phyloP scores from a whole-genome alignment of 2,113 vertebrate species.

The Etia nguti region DNA sequence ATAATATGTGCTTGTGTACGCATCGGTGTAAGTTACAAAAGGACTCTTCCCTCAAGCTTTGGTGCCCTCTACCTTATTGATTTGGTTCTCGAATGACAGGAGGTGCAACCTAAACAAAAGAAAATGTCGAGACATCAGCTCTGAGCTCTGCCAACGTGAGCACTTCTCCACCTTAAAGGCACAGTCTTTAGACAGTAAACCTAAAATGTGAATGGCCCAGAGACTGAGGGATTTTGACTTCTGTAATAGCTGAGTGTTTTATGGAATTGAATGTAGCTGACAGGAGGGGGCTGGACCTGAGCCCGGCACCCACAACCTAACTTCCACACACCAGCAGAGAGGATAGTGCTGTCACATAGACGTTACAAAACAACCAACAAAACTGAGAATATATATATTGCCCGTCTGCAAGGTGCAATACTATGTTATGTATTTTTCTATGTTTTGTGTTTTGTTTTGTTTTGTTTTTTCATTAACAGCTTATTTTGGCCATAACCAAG shows the following conservation, averaged over 20 bases:
- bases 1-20: slow-evolving; percentile 62
- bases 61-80: slow-evolving; percentile 10
- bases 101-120: background rate
- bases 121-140: background rate
- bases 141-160: background rate
- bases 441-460: slow-evolving; percentile 50
- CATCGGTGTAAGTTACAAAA: slow-evolving; percentile 57
- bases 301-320: slow-evolving; percentile 69
- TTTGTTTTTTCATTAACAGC: slow-evolving; percentile 14
- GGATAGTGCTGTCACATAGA: slow-evolving; percentile 66
- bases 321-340: slow-evolving; percentile 80
- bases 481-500: slow-evolving; percentile 70
- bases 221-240: slow-evolving; percentile 52
- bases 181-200: background rate
- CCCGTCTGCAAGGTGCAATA: slow-evolving; percentile 75
- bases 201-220: slow-evolving; percentile 52
- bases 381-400: slow-evolving; percentile 68
- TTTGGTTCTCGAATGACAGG: slow-evolving; percentile 9
- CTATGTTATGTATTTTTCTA: slow-evolving; percentile 64
- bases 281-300: slow-evolving; percentile 65
- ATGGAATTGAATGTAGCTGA: slow-evolving; percentile 82
- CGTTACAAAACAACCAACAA: slow-evolving; percentile 64
- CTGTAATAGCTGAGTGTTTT: slow-evolving; percentile 66
- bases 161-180: slow-evolving; percentile 3
- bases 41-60: slow-evolving; percentile 44